Percentiles rank a stretch among this genome's conserved stretches.
Evolutionary conservation across 2,797 vertebrate genomes (phyloP).

Genomic region (Capromys pilorides): DNA sequence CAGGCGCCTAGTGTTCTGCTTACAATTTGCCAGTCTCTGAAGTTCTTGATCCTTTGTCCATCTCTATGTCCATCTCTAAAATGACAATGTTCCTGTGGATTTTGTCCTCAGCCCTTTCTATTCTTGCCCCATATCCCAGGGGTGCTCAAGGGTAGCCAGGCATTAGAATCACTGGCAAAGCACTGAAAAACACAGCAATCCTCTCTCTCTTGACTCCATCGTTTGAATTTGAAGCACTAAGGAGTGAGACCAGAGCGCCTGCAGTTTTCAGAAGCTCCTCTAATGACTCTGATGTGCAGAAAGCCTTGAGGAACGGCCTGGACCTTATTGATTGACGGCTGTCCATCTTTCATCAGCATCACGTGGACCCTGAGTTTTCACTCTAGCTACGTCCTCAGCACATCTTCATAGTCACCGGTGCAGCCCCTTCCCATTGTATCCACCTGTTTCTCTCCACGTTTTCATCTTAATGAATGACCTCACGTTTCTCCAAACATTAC

Average conservation of each 20-base stretch:
- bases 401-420: neutral
- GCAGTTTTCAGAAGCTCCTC: neutral
- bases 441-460: neutral
- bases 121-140: neutral
- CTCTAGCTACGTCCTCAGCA: neutral
- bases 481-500: neutral
- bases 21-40: conserved; percentile 10
- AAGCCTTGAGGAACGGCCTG: neutral
- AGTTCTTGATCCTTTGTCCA: neutral
- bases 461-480: neutral
- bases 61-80: neutral
- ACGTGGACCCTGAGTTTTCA: neutral
- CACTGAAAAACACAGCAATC: neutral
- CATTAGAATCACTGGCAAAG: neutral
- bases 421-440: neutral
- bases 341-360: neutral
- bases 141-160: neutral
- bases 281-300: neutral
- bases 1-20: neutral
- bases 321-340: neutral
- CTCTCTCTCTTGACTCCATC: neutral
- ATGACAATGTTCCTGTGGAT: neutral
- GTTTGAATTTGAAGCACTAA: neutral
- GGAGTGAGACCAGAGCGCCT: neutral
- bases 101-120: neutral